These are phyloP conservation scores for Malurus alboscapulatus DNA, from an alignment of 2,113 vertebrate species.

Conservation along the genomic window DNA sequence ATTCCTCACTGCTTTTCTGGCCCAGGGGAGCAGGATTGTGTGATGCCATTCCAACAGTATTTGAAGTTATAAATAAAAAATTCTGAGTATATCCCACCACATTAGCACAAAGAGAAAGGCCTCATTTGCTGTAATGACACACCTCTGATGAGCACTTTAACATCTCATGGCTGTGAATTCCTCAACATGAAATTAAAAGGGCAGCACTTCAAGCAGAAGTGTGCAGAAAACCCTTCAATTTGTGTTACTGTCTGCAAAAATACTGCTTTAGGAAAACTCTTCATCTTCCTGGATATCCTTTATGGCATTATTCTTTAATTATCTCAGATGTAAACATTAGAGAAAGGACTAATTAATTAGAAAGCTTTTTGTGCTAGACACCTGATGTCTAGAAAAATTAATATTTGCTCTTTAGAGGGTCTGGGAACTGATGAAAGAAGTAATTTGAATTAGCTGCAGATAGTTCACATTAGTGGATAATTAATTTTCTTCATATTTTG, in stretches of 20 bases:
- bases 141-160: not conserved
- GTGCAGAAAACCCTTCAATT: not conserved
- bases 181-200: not conserved
- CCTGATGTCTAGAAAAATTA: conserved; percentile 31
- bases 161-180: not conserved
- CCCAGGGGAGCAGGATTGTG: not conserved
- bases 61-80: not conserved
- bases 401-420: not conserved
- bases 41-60: not conserved
- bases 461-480: conserved; percentile 18
- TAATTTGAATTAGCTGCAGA: conserved; percentile 36
- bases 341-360: conserved; percentile 40
- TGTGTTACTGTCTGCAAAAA: not conserved
- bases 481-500: conserved; percentile 41
- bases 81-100: not conserved
- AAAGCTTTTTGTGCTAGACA: not conserved
- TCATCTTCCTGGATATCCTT: not conserved
- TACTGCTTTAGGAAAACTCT: not conserved
- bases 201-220: not conserved
- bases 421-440: conserved; percentile 6
- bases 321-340: conserved; percentile 5
- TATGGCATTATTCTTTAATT: not conserved
- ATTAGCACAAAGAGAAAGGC: not conserved
- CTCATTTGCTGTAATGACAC: not conserved
- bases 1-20: not conserved